Base-by-base conservation (phyloP, 1,140 invertebrate species). In the Drosophila burlai region DNA sequence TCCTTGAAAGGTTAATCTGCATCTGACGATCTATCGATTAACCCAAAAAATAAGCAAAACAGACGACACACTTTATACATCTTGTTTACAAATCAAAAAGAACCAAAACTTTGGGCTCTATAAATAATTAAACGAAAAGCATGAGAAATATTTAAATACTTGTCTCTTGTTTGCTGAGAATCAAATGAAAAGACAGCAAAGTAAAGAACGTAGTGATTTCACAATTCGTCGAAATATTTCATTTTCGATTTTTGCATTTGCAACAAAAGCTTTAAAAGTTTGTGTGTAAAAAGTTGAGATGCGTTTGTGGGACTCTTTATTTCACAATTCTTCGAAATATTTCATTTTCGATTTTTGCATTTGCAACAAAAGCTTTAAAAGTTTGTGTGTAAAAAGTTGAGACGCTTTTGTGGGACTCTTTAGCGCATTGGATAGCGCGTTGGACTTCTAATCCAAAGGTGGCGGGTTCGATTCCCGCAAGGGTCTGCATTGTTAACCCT, bases 401-500 rank as follows among this genome's bases (percentile, higher is more conserved):
- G 6, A 2, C 5, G 4, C 13, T 0, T 10, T 24, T 24, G 0
- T 24, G 24, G 47, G 78, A 80, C 94, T 93, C 93, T 93, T 93
- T 94, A 93, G 93, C 93, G 94, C 93, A 94, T 94, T 93, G 94
- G 94, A 94, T 94, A 94, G 94, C 94, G 94, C 94, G 94, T 94
- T 94, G 94, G 94, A 94, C 94, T 94, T 95, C 94, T 94, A 94
- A 94, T 94, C 94, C 94, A 94, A 94, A 94, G 94, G 94, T 94
- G 94, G 94, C 94, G 94, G 94, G 94, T 95, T 95, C 94, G 94
- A 95, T 94, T 94, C 94, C 94, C 94, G 94, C 94, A 94, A 94
- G 94, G 94, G 94, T 94, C 94, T 50, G 3, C 94, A 59, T 5
- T 16, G 4, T 29, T 9, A 47, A 60, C 9, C 8, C n/a, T 11